Percentiles rank a stretch among this genome's conserved stretches.
phyloP scores from a whole-genome alignment of 2,888 invertebrate genomes.

The Diogma glabrata region DNA sequence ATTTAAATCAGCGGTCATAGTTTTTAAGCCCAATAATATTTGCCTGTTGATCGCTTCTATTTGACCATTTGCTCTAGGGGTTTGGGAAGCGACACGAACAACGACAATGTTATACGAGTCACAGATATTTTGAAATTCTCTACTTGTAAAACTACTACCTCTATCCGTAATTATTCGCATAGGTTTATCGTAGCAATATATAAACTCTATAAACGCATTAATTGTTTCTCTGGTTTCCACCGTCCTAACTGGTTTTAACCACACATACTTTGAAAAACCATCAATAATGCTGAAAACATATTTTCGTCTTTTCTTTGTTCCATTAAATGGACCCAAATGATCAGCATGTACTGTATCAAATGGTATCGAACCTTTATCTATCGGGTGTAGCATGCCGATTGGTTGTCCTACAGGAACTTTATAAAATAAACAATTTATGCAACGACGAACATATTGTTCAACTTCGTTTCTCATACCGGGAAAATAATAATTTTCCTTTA shows the following conservation, averaged over 20 bases:
- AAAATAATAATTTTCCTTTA: background rate
- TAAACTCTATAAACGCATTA: background rate
- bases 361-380: background rate
- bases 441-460: slow-evolving; percentile 7
- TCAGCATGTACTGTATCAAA: background rate
- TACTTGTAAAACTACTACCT: background rate
- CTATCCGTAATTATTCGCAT: background rate
- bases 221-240: background rate
- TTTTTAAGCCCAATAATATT: background rate
- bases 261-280: background rate
- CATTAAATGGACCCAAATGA: background rate
- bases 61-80: background rate
- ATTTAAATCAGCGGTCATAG: background rate
- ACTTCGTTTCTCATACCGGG: no score
- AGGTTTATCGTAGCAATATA: background rate
- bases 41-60: background rate
- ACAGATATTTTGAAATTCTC: no score
- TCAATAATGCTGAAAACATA: background rate
- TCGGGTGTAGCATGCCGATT: background rate
- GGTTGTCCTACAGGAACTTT: background rate
- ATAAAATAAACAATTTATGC: slow-evolving; percentile 11
- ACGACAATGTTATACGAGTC: background rate
- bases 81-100: background rate
- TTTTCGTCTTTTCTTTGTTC: background rate
- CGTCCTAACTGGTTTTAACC: background rate